A percentile compares a stretch with the other conserved stretches of the same genome.
These are phyloP conservation scores for Cryptops parisi DNA, from an alignment of 2,888 invertebrate genomes.

Conservation along the genomic window DNA sequence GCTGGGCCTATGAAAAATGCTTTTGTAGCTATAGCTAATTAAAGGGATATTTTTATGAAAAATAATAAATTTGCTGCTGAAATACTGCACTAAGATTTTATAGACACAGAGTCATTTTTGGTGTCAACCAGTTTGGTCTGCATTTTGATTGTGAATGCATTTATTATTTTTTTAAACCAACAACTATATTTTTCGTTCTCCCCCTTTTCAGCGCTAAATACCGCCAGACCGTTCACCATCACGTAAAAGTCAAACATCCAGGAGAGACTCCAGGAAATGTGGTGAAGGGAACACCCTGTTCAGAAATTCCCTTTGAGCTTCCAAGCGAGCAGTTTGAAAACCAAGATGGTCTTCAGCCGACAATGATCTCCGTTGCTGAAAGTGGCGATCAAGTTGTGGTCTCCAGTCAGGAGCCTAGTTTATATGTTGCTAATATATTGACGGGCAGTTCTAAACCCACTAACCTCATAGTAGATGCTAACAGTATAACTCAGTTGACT, in stretches of 20 bases:
- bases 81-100: no score
- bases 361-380: not conserved
- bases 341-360: no score
- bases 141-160: no score
- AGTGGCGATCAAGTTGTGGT: not conserved
- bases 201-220: slow-evolving; percentile 13
- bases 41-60: no score
- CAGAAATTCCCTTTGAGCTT: not conserved
- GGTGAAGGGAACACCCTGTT: slow-evolving; percentile 1
- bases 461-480: not conserved
- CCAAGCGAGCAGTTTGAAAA: not conserved
- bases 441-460: no score
- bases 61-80: no score
- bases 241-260: slow-evolving; percentile 11
- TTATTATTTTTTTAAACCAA: no score
- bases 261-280: not conserved
- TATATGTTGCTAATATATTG: not conserved
- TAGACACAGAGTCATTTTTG: no score
- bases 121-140: no score
- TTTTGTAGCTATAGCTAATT: no score
- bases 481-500: not conserved
- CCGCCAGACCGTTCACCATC: slow-evolving; percentile 9
- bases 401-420: not conserved
- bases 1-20: no score
- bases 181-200: no score